Evolutionary conservation across 2,797 vertebrate species (phyloP), one percentile per base, ranked within the genome.

Genomic region (Podarcis lilfordi): DNA sequence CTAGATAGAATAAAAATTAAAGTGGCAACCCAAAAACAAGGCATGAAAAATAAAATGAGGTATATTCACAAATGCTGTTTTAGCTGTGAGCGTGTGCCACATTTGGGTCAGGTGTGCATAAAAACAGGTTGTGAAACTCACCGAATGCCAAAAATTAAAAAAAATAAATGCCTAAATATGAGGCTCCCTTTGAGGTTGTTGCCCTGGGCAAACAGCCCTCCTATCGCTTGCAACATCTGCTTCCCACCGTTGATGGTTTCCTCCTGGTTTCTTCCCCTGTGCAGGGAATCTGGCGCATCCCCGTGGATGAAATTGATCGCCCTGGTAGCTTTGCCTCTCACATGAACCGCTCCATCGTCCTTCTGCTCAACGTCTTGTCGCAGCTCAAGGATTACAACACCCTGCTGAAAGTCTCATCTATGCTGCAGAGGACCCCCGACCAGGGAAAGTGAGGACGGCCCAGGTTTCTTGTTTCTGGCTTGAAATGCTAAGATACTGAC

Each of bases 201-300:
- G 50, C 13, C 50, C 50, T 55, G 50, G 50, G 3, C 50, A 55
- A 55, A 15, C 50, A 55, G 13, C 50, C 13, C 11, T 15, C 50
- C 13, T 55, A 3, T 17, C 13, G 3, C 4, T 59, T 1, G 5
- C 19, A 35, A 23, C 35, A 35, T 35, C 40, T 77, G 76, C 90
- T 8, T 86, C 35, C 23, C n/a, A 80, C 23, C 66, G 10, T 0
- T 61, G 69, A 29, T 82, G 25, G 82, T 89, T 61, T 83, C 92
- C 90, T 83, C n/a, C 25, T 93, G 0, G 21, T 80, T 10, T 1
- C n/a, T 32, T 17, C 25, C 69, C n/a, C 29, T 81, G 8, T 40
- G 13, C 93, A 99, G 99, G 99, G 99, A 97, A 99, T 99, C 98
- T 99, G 99, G 99, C 98, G 99, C 93, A 99, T 99, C 96, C 99